These are phyloP conservation scores for Zygaena filipendulae DNA, from an alignment of 2,888 invertebrate species.

Conservation along the genomic window DNA sequence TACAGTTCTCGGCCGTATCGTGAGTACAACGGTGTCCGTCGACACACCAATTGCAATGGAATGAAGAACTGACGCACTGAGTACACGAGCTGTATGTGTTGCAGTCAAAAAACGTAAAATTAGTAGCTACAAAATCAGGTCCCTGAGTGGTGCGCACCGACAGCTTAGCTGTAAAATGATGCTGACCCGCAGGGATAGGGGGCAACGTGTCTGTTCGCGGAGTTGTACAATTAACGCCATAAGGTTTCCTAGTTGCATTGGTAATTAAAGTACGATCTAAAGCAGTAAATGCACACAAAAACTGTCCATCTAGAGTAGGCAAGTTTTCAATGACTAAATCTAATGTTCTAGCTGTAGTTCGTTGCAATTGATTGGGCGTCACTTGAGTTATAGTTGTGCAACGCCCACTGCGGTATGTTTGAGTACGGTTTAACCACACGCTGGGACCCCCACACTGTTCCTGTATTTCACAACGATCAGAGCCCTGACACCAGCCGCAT, in stretches of 20 bases:
- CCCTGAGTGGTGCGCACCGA: conserved; percentile 92
- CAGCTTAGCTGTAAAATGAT: conserved; percentile 94
- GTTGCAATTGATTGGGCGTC: conserved; percentile 89
- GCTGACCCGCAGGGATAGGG: conserved; percentile 91
- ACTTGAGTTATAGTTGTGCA: conserved; percentile 96
- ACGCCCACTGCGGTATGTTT: conserved; percentile 95
- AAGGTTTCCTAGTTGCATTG: conserved; percentile 89
- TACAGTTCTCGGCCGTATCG: conserved; percentile 94
- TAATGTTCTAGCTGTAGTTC: conserved; percentile 91
- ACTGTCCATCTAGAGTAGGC: conserved; percentile 89
- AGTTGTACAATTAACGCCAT: conserved; percentile 95
- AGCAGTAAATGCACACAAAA: conserved; percentile 94
- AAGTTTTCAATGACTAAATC: conserved; percentile 95
- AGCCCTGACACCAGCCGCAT: conserved; percentile 97
- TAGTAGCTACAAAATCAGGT: conserved; percentile 95
- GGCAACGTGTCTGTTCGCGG: conserved; percentile 94
- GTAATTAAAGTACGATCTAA: conserved; percentile 90
- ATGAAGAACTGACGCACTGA: conserved; percentile 94
- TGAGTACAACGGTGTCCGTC: conserved; percentile 96
- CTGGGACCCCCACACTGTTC: conserved; percentile 85
- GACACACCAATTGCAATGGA: conserved; percentile 99
- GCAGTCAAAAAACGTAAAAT: conserved; percentile 99
- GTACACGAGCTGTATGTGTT: conserved; percentile 97
- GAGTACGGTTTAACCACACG: conserved; percentile 90
- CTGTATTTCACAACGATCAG: conserved; percentile 90